Base-by-base conservation (phyloP, 2,113 vertebrate genomes). In the Pungitius pungitius region DNA sequence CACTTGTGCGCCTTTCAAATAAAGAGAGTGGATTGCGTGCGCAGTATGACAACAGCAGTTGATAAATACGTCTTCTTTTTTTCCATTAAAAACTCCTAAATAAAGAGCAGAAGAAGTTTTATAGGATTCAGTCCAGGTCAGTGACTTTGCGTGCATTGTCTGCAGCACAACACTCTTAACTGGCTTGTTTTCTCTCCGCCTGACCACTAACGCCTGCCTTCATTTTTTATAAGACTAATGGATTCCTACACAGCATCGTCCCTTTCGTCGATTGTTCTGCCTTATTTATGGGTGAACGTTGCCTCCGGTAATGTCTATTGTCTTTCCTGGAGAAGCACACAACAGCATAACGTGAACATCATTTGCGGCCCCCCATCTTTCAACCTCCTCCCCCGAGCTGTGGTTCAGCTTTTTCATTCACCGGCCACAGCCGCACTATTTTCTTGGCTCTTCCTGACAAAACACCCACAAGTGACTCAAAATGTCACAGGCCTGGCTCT, bases 191-290 rank as follows among this genome's bases (percentile, higher is more conserved):
- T 85, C 83, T 85, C 83, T 83, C 68, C 73, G 66, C 54, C 82
- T 80, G 82, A 74, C 82, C 78, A 12, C 60, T 81, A 85, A 85
- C 76, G 69, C 56, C 77, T 54, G 72, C 60, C 80, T 93, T 80
- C 78, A 92, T 93, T 93, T 93, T 93, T 93, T 92, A 93, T 93
- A 91, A 93, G 90, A 80, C 89, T 93, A 94, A 93, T 94, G 92
- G 89, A 93, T 86, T 92, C 72, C 78, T 71, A 57, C 68, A 61
- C 66, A 43, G 62, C 61, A 60, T 91, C 73, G 88, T 60, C 55
- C 37, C 79, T 74, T 63, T 37, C 5, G 78, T 86, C 90, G 70
- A 87, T 87, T 86, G 84, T 85, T 68, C 73, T 88, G 75, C 42
- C 86, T 91, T 93, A 94, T 94, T 94, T 93, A 92, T 91, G 89